Evolutionary conservation across 2,888 invertebrate genomes (phyloP), one percentile per base, ranked within the genome.

Genomic region (Drosophila hamatofila): DNA sequence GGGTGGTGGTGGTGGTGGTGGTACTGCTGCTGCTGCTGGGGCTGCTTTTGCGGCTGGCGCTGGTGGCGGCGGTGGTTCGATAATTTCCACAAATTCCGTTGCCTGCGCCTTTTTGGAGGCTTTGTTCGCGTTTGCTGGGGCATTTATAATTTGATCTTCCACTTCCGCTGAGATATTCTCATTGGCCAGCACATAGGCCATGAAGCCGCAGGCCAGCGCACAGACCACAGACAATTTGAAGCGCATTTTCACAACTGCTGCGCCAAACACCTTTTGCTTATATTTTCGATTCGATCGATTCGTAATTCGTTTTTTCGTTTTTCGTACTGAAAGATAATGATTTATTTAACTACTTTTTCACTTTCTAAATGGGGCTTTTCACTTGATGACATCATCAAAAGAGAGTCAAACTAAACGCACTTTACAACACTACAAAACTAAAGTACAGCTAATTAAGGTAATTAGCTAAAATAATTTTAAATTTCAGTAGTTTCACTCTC

Each of bases 161-260:
- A 77, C 63, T 78, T 91, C 90, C 42, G 80, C 59, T 37, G 90
- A 89, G 57, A 83, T 61, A 66, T 90, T 91, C 72, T 91, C 91
- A 71, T 86, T 91, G 64, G 91, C 90, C 66, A 87, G 78, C 56
- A 81, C 85, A 62, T 69, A 80, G 69, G 81, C 80, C 72, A 89
- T 82, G 18, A 90, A 86, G 76, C 82, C 83, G 25, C 78, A 91
- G 71, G 86, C 90, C 85, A 91, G 78, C 71, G 83, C 71, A 75
- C 84, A 87, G 72, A 81, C 88, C 78, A 91, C 55, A 78, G 90
- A 84, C 61, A 90, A 78, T 90, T 90, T 91, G 57, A 92, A 87
- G 69, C 88, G 88, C 91, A 91, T 91, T 72, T 60, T 86, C 63
- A 70, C 55, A 42, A 33, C 35, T 44, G 27, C 52, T 58, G 44